phyloP scores from a whole-genome alignment of 2,888 invertebrate species.

The Ochlodes sylvanus region DNA sequence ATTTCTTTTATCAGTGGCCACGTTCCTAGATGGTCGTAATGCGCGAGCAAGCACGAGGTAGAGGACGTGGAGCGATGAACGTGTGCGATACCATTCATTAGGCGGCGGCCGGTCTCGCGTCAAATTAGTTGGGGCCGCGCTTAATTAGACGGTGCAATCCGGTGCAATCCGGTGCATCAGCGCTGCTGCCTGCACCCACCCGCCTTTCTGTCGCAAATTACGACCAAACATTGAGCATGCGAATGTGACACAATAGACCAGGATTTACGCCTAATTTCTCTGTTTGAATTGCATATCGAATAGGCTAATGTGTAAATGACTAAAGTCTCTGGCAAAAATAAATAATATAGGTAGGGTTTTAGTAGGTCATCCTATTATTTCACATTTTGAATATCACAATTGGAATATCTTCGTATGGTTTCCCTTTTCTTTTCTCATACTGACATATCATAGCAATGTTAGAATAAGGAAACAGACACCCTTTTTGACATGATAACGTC shows the following conservation, averaged over 20 bases:
- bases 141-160: constrained; percentile 74
- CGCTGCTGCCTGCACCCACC: constrained; percentile 47
- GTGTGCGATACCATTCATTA: constrained; percentile 85
- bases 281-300: not conserved
- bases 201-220: constrained; percentile 43
- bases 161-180: constrained; percentile 37
- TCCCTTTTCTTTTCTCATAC: no score
- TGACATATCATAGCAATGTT: no score
- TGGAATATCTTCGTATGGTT: no score
- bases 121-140: constrained; percentile 78
- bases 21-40: constrained; percentile 65
- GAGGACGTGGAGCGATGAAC: constrained; percentile 74
- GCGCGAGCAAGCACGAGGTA: constrained; percentile 62
- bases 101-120: constrained; percentile 72
- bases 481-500: no score
- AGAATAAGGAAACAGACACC: no score
- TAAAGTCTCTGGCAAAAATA: no score
- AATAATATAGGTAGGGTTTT: no score
- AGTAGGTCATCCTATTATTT: no score
- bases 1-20: constrained; percentile 66
- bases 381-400: no score
- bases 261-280: not conserved
- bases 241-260: constrained; percentile 40
- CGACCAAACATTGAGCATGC: constrained; percentile 22
- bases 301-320: no score